Base-by-base conservation (phyloP, 2,113 vertebrate species). In the Eclectus roratus region DNA sequence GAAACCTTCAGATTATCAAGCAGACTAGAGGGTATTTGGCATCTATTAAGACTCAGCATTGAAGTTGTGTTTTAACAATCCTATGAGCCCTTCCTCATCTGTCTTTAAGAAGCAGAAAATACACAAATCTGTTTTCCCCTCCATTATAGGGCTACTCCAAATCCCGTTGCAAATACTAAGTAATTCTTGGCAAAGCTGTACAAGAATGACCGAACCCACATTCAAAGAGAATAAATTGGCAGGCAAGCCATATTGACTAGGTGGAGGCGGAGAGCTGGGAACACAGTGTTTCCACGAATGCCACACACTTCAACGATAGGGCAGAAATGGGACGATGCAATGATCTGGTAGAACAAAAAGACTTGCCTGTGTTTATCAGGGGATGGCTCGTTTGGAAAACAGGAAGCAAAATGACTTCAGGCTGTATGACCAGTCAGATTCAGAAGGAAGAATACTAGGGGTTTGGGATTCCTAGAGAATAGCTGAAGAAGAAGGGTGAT, bases 211-310 rank as follows among this genome's bases (percentile, higher is more conserved):
- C 74, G 23, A 92, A 31, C 52, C 35, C 68, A 60, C 55, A 61
- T 24, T 77, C 52, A 71, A 80, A 85, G 80, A 74, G 72, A 93
- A 52, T 9, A 69, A 80, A 77, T 33, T 73, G 68, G 85, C 91
- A 92, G 39, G 86, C 64, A 25, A 64, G n/a, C n/a, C 7, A 1
- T 16, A 61, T 44, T 89, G 74, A 81, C 47, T 25, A 61, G 85
- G 92, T 65, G 85, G 79, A 85, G 43, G 25, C 17, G 39, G 71
- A 71, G 29, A 82, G 63, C 10, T 44, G 50, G 68, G 85, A 91
- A 88, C 84, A 86, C 70, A 27, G 27, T 74, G 80, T 88, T 86
- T 94, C 77, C 80, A 86, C 72, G 33, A 84, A 89, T 24, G 55
- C 85, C 79, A 83, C 83, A 86, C 72, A 41, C 86, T 79, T 44